These are phyloP conservation scores for Tenthredo mesomela DNA, from an alignment of 2,888 invertebrate genomes.

Conservation along the genomic window DNA sequence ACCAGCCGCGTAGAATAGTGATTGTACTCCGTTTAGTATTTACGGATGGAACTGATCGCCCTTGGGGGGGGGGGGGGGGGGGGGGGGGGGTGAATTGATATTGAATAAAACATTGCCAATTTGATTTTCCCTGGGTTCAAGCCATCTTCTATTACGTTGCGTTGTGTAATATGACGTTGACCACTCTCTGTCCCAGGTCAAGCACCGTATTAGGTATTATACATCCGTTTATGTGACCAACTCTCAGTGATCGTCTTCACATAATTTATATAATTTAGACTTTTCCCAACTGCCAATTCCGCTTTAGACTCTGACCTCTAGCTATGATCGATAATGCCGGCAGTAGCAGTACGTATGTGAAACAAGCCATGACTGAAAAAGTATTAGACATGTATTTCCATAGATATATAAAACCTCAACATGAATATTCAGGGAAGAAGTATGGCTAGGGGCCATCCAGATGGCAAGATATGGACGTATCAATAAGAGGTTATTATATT, in stretches of 20 bases:
- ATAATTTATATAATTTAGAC: not conserved
- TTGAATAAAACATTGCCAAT: constrained; percentile 5
- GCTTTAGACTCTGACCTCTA: no score
- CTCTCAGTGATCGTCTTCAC: not conserved
- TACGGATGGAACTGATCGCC: constrained; percentile 33
- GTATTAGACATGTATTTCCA: no score
- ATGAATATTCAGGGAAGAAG: not conserved
- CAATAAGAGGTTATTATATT: not conserved
- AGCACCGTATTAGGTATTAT: not conserved
- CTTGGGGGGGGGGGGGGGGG: not conserved
- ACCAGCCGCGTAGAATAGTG: constrained; percentile 63
- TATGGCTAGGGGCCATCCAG: not conserved
- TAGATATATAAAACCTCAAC: no score
- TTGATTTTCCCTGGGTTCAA: not conserved
- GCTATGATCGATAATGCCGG: no score
- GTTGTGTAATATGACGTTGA: not conserved
- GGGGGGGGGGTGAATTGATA: not conserved
- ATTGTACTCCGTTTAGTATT: constrained; percentile 53
- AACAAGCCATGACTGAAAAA: no score
- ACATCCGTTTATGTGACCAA: not conserved
- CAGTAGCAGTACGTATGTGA: no score
- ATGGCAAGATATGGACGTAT: not conserved
- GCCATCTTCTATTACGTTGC: not conserved
- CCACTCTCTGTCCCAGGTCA: not conserved
- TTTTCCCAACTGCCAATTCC: not conserved